Conservation (phyloP, 2,888 invertebrate species). For the Ochropleura leucogaster region DNA sequence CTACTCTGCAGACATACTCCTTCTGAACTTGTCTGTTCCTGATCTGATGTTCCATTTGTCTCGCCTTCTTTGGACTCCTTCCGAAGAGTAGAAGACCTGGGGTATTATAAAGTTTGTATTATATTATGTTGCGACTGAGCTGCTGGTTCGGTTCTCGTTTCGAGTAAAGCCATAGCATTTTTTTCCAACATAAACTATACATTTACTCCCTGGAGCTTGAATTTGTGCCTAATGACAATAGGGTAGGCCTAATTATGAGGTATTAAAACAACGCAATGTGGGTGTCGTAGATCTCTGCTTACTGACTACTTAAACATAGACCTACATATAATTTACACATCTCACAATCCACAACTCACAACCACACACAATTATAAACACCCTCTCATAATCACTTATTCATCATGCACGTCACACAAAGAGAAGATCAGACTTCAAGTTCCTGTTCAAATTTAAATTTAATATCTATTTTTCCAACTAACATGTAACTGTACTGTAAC, state of each 20-base stretch:
- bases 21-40: conserved; percentile 97
- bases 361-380: too few relatives aligned
- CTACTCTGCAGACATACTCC: conserved; percentile 98
- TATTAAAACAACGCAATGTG: background rate
- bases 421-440: too few relatives aligned
- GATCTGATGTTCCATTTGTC: conserved; percentile 98
- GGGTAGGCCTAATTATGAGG: background rate
- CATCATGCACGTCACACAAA: too few relatives aligned
- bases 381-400: too few relatives aligned
- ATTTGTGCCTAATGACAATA: background rate
- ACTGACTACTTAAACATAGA: too few relatives aligned
- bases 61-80: conserved; percentile 97
- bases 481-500: too few relatives aligned
- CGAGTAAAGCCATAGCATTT: background rate
- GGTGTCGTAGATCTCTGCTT: background rate
- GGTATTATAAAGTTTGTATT: conserved; percentile 8
- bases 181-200: background rate
- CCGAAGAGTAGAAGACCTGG: conserved; percentile 96
- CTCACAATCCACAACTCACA: too few relatives aligned
- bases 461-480: too few relatives aligned
- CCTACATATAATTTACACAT: too few relatives aligned
- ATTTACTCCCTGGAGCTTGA: background rate
- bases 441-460: too few relatives aligned
- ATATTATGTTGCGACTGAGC: background rate
- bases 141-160: background rate